Evolutionary conservation across 2,888 invertebrate species (phyloP), one percentile per base, ranked within the genome.

Genomic region (Scaptomyza flava): DNA sequence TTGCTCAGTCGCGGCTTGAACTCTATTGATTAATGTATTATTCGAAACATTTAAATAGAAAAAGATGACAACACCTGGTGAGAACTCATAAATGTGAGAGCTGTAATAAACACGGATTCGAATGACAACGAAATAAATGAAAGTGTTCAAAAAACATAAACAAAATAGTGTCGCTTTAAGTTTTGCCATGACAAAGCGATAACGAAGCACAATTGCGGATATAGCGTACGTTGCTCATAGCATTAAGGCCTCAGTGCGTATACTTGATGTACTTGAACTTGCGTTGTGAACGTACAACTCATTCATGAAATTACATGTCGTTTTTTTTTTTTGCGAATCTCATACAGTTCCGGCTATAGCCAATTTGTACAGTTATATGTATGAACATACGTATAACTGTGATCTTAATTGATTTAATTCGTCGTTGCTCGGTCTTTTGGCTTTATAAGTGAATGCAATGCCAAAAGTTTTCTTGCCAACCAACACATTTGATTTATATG

Each of bases 401-500:
- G 51, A 61, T 67, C 71, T 79, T 79, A 79, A 81, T 79, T 79
- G 80, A 81, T 77, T 81, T 79, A 57, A 67, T 62, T 67, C 66
- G 72, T 62, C 70, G 72, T 65, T 38, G 14, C 50, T 38, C 23
- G 53, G 42, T 33, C 31, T 51, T 50, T 48, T 17, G 17, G 53
- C 38, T 41, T 42, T 23, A 45, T 30, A n/a, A 17, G 48, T 48
- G 38, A 42, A 42, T 60, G 65, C 52, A 52, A 54, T 31, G 50
- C 27, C 48, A 72, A 78, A 78, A 64, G 34, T 50, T 72, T 71
- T 17, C 52, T 60, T 27, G 27, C 27, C 27, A 43, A 57, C 52
- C 45, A 43, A 57, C 52, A 52, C 71, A 70, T 78, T 80, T 81
- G 81, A 83, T 82, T 80, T 78, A 84, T 84, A 69, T 73, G 65